phyloP scores from a whole-genome alignment of 1,140 invertebrate genomes.

The Procambarus clarkii region DNA sequence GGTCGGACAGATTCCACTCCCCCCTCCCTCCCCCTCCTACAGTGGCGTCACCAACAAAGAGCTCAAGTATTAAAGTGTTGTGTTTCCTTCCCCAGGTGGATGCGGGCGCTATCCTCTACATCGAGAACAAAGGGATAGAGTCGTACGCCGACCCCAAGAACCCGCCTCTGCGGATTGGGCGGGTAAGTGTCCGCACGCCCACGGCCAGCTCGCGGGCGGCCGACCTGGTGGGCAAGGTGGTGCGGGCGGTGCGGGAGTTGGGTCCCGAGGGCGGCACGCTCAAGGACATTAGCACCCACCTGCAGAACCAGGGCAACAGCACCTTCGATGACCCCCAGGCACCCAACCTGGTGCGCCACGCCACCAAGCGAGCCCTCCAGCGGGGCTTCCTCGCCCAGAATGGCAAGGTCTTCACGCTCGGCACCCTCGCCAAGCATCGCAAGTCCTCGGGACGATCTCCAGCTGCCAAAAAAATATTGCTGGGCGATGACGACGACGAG shows the following conservation, averaged over 20 bases:
- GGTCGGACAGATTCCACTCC: neutral
- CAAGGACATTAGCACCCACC: conserved; percentile 37
- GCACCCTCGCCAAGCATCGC: conserved; percentile 48
- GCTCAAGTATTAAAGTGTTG: neutral
- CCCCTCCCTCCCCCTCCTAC: neutral
- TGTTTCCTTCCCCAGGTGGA: conserved; percentile 34
- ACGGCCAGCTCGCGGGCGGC: conserved; percentile 61
- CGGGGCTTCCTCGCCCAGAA: conserved; percentile 67
- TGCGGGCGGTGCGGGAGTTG: conserved; percentile 55
- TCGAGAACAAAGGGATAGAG: conserved; percentile 62
- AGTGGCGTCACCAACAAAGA: neutral
- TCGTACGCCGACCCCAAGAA: conserved; percentile 63
- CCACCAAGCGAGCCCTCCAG: conserved; percentile 69
- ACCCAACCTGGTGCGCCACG: conserved; percentile 51
- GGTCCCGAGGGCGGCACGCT: conserved; percentile 44
- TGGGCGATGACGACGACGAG: conserved; percentile 4
- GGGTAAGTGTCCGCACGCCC: conserved; percentile 47
- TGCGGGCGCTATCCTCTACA: conserved; percentile 58
- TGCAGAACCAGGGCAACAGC: conserved; percentile 20
- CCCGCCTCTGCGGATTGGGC: conserved; percentile 51
- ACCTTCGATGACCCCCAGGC: conserved; percentile 22
- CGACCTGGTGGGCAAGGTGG: conserved; percentile 61
- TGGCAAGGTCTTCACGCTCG: conserved; percentile 53
- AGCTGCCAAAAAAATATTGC: neutral
- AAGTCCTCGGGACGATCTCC: conserved; percentile 26